These are phyloP conservation scores for Dipodomys spectabilis DNA, from an alignment of 2,113 vertebrate genomes.

Conservation along the genomic window DNA sequence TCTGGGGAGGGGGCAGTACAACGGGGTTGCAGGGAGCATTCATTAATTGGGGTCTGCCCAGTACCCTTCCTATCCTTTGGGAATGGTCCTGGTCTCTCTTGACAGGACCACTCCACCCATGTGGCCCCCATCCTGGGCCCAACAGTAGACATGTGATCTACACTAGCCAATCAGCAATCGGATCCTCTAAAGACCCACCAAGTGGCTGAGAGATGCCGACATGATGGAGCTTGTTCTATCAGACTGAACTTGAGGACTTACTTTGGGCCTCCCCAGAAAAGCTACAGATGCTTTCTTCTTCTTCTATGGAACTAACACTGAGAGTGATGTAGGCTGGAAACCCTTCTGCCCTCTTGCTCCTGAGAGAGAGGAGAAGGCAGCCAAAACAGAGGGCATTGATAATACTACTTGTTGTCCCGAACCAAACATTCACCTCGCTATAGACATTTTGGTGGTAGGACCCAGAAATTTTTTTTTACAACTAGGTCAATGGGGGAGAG, in stretches of 20 bases:
- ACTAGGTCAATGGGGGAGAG: background rate
- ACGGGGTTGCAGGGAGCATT: background rate
- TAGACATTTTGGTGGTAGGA: background rate
- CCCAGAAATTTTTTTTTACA: background rate
- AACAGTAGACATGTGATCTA: background rate
- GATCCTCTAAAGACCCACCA: background rate
- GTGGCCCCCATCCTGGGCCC: background rate
- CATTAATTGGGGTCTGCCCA: background rate
- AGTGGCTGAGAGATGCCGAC: background rate
- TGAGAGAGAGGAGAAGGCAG: background rate
- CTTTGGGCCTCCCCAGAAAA: background rate
- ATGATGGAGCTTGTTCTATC: background rate
- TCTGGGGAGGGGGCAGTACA: background rate
- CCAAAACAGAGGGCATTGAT: background rate
- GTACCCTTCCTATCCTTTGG: background rate
- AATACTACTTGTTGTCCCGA: background rate
- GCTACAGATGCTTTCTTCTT: background rate
- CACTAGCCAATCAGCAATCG: background rate
- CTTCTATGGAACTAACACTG: background rate
- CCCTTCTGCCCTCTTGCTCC: background rate
- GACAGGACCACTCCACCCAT: background rate
- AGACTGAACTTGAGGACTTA: background rate
- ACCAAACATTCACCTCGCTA: background rate
- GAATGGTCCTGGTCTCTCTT: background rate
- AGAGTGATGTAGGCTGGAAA: background rate